A percentile compares a stretch with the other conserved stretches of the same genome.
phyloP scores from a whole-genome alignment of 2,888 invertebrate genomes.

The Vanessa cardui region DNA sequence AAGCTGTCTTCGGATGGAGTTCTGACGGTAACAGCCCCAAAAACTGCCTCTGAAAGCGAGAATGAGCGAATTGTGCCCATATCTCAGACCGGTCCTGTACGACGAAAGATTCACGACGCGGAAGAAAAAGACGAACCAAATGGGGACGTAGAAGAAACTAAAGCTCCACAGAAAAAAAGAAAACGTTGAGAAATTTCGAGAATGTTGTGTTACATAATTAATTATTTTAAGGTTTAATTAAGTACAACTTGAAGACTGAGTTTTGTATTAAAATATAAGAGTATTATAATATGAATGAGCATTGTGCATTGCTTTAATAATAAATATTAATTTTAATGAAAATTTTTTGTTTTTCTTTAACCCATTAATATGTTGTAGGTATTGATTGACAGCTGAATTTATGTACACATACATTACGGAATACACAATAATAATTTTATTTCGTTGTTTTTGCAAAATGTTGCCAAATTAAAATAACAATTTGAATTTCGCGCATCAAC shows the following conservation, averaged over 20 bases:
- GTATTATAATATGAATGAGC: background rate
- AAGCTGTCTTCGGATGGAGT: constrained; percentile 90
- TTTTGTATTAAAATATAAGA: background rate
- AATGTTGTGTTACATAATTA: constrained; percentile 12
- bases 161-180: constrained; percentile 67
- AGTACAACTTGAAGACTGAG: constrained; percentile 10
- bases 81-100: constrained; percentile 84
- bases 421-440: too few relatives aligned
- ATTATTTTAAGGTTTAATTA: constrained; percentile 1
- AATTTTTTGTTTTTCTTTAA: too few relatives aligned
- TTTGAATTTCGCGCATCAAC: too few relatives aligned
- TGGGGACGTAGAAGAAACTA: constrained; percentile 46
- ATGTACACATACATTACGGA: too few relatives aligned
- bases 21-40: constrained; percentile 86
- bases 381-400: too few relatives aligned
- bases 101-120: constrained; percentile 68
- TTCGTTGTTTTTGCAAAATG: too few relatives aligned
- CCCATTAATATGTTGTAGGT: too few relatives aligned
- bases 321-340: background rate
- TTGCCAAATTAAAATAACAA: too few relatives aligned
- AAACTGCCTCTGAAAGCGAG: constrained; percentile 50
- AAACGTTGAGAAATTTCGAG: constrained; percentile 49
- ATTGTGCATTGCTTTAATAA: background rate
- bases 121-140: constrained; percentile 49
- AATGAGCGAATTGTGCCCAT: constrained; percentile 82